Evolutionary conservation across 2,888 invertebrate species (phyloP), one percentile per base, ranked within the genome.

Genomic region (Prostheceraeus crozeri): DNA sequence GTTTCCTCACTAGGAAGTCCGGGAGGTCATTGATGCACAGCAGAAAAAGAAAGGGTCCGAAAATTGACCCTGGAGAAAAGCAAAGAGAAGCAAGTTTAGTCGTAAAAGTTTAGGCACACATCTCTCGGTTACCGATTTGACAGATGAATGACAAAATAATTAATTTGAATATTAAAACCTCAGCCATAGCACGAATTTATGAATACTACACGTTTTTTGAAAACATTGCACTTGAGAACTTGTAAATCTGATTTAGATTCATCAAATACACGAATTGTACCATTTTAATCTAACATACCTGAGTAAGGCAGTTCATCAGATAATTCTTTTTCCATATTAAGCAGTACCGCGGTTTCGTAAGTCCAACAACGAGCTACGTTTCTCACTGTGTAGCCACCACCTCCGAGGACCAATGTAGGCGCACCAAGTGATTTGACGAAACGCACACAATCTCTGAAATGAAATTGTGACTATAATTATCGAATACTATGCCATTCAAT

Each of bases 321-420:
- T 60, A 98, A 89, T 57, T 74, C 51, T 23, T 61, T 48, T 62
- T 84, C 84, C 70, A 93, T 89, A 70, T 93, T 93, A 0, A 94
- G 83, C 1, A 96, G 78, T 0, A 98, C 78, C 0, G 94, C 89
- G 0, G 98, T 99, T 78, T 98, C 98, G 70, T 93, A 93, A 0
- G 96, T 93, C 98, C 98, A 99, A 75, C 94, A 96, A 2, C 98
- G 82, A 0, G 98, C 96, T 0, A 98, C 96, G 75, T 98, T 98
- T 27, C 91, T 81, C 23, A 94, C 79, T 0, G 94, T 98, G 75
- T 96, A 98, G 81, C 84, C 83, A 4, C 84, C 84, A 1, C 85
- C 85, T 10, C 85, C 91, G 0, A 94, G 84, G 0, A 91, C 89
- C 36, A 93, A 78, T 3, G 93, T 83, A 0, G 98, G 98, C 3